A percentile compares a stretch with the other conserved stretches of the same genome.
phyloP scores from a whole-genome alignment of 1,140 invertebrate species.

The Drosophila willistoni region DNA sequence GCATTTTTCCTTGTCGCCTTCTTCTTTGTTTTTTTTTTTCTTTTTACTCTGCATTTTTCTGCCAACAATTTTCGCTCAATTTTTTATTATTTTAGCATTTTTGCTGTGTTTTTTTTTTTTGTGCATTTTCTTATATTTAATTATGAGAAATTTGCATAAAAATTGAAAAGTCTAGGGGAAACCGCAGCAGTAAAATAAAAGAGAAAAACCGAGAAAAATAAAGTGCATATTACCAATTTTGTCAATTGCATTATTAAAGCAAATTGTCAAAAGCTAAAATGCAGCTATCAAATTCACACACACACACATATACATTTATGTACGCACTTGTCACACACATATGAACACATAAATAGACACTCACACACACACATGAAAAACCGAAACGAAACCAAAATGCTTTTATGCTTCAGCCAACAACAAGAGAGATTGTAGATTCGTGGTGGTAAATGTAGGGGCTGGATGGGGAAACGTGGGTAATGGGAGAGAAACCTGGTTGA shows the following conservation, averaged over 20 bases:
- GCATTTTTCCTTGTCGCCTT: constrained; percentile 56
- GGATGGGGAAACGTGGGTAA: not conserved
- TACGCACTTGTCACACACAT: not conserved
- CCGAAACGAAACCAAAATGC: constrained; percentile 68
- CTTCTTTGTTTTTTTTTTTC: constrained; percentile 57
- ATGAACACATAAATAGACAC: constrained; percentile 14
- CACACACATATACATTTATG: constrained; percentile 5
- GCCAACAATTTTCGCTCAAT: constrained; percentile 44
- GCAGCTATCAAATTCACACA: constrained; percentile 27
- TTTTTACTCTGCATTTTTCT: constrained; percentile 34
- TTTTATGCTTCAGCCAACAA: constrained; percentile 50
- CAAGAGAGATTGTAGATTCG: not conserved
- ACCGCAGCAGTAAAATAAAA: not conserved
- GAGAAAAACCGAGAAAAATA: not conserved
- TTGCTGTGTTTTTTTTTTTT: constrained; percentile 28
- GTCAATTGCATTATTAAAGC: constrained; percentile 8
- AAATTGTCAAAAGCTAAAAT: constrained; percentile 26
- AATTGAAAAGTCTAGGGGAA: constrained; percentile 2
- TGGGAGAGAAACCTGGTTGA: constrained; percentile 34
- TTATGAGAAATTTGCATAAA: constrained; percentile 66
- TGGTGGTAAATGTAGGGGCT: not conserved
- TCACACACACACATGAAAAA: constrained; percentile 28
- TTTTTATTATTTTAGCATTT: constrained; percentile 20
- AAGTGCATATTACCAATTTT: constrained; percentile 6
- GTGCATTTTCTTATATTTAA: constrained; percentile 58